phyloP scores from a whole-genome alignment of 2,113 vertebrate species.

The Xiphorhynchus elegans region DNA sequence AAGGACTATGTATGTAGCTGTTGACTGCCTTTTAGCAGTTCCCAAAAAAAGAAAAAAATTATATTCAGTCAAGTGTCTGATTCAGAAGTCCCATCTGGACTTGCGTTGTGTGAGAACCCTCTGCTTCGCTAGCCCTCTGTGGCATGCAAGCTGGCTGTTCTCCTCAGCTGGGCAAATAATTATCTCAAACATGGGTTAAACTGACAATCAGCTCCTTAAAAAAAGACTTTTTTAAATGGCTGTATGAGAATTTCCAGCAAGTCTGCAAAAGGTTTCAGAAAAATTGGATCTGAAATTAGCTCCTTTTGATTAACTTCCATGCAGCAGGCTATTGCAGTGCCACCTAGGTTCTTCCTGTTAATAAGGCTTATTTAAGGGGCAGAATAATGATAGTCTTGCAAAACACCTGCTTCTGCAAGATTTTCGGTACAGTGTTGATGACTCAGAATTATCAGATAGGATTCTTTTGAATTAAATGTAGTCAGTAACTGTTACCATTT shows the following conservation, averaged over 20 bases:
- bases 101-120: background rate
- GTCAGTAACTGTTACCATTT: background rate
- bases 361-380: background rate
- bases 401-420: background rate
- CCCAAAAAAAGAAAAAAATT: background rate
- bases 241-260: background rate
- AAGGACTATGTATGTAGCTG: background rate
- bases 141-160: background rate
- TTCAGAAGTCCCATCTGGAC: background rate
- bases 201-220: background rate
- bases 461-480: background rate
- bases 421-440: background rate
- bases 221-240: background rate
- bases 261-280: background rate
- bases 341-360: background rate
- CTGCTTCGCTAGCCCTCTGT: background rate
- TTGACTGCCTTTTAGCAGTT: background rate
- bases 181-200: background rate
- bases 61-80: background rate
- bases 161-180: background rate
- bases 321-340: background rate
- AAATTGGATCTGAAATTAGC: background rate
- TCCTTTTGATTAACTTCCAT: conserved; percentile 5
- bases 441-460: background rate
- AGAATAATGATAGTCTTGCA: background rate